Base-by-base conservation (phyloP, 2,888 invertebrate genomes). In the Camptogramma bilineatum region DNA sequence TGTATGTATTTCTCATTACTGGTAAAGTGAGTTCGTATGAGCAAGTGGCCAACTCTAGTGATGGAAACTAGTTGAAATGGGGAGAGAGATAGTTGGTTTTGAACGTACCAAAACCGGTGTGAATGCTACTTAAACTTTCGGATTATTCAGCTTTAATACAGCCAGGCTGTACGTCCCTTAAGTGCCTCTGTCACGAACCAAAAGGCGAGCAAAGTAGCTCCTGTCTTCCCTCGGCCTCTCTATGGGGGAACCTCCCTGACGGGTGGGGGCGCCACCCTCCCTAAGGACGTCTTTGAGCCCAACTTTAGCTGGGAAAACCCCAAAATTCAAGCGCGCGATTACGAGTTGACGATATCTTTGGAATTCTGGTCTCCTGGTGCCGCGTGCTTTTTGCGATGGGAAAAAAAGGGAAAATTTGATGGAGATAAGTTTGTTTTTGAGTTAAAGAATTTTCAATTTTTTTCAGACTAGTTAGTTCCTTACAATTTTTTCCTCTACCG, bases 261-360 rank as follows among this genome's bases (percentile, higher is more conserved):
- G 76, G 82, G 72, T 0, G 78, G 76, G 74, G 77, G 76, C 82
- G 78, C 87, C 88, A 78, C 89, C 89, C 84, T 73, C 91, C 90
- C 90, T 88, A 87, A 90, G 91, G 90, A 89, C 91, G 90, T 91
- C 91, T 91, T 92, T 92, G 90, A 90, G 84, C 82, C 82, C 82
- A 91, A 92, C 86, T 91, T 91, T 85, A 84, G 85, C 83, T 83
- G 87, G 86, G 89, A 90, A 90, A 91, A 91, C 90, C 92, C 92
- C 88, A 87, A 93, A 92, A 89, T 91, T 90, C 88, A 87, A 88
- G 87, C 34, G 86, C 81, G 86, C 89, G 91, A 91, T 92, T 91
- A 90, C 85, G 87, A 87, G 87, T 90, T 86, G 85, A 84, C 84
- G 84, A 90, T 90, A 90, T 90, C 91, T 92, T 81, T 85, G 85